Evolutionary conservation across 2,113 vertebrate genomes (phyloP).

Genomic region (Merops nubicus): DNA sequence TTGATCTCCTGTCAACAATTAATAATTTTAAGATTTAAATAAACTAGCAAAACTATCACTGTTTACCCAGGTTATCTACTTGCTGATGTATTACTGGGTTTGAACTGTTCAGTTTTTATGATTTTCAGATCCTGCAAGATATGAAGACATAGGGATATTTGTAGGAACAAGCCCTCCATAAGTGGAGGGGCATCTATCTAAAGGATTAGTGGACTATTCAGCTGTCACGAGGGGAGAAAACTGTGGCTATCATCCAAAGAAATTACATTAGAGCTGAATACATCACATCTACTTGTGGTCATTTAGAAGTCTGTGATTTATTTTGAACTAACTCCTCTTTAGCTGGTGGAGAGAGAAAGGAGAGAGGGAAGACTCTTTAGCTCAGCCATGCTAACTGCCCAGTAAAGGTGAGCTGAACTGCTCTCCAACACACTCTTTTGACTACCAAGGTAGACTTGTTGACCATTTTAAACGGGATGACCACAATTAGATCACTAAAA

Average conservation of each 20-base stretch:
- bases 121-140: neutral
- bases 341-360: neutral
- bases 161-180: neutral
- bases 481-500: neutral
- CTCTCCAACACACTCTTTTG: neutral
- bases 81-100: neutral
- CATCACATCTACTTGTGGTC: neutral
- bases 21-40: neutral
- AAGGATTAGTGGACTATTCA: neutral
- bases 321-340: neutral
- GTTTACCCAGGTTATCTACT: neutral
- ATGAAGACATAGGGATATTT: neutral
- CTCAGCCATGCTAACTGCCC: neutral
- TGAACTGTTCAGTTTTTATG: neutral
- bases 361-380: neutral
- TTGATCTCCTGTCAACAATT: neutral
- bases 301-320: neutral
- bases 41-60: neutral
- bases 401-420: neutral
- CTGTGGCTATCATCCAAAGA: neutral
- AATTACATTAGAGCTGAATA: neutral
- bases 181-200: neutral
- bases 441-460: neutral
- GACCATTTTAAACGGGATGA: neutral
- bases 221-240: neutral